Percentiles rank a stretch among this genome's conserved stretches.
phyloP scores from a whole-genome alignment of 2,888 invertebrate genomes.

The Synanthedon myopaeformis region DNA sequence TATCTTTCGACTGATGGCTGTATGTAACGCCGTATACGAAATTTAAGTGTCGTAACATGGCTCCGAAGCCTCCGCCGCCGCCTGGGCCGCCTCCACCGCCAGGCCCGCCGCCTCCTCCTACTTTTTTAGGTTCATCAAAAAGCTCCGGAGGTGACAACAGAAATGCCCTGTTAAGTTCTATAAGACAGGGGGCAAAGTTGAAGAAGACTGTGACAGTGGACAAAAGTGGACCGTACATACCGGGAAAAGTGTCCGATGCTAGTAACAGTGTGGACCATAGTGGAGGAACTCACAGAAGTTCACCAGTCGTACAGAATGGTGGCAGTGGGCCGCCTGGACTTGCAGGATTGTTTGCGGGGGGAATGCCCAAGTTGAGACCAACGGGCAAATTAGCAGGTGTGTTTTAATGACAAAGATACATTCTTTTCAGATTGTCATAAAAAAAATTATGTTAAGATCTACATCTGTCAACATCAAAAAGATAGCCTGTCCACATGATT shows the following conservation, averaged over 20 bases:
- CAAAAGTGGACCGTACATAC: slow-evolving; percentile 84
- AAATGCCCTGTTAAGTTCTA: slow-evolving; percentile 81
- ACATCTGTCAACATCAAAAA: no score
- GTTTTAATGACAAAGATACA: background rate
- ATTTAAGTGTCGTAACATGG: slow-evolving; percentile 24
- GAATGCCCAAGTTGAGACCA: slow-evolving; percentile 84
- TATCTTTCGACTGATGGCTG: slow-evolving; percentile 26
- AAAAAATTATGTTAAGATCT: no score
- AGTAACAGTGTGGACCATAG: slow-evolving; percentile 43
- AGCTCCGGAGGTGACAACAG: slow-evolving; percentile 70
- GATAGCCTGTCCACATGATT: no score
- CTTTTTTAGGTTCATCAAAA: slow-evolving; percentile 54
- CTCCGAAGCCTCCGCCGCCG: slow-evolving; percentile 72
- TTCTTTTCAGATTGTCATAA: no score
- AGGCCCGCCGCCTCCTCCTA: slow-evolving; percentile 68
- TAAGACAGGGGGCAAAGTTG: slow-evolving; percentile 83
- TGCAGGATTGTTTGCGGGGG: slow-evolving; percentile 84
- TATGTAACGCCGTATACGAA: slow-evolving; percentile 14
- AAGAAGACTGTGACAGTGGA: slow-evolving; percentile 92
- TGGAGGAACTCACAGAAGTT: slow-evolving; percentile 19
- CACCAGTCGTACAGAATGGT: slow-evolving; percentile 43
- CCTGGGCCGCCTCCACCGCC: slow-evolving; percentile 77
- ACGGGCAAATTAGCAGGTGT: slow-evolving; percentile 71
- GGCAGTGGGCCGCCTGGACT: slow-evolving; percentile 52
- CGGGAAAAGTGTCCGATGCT: slow-evolving; percentile 69